Base-by-base conservation (phyloP, 2,797 vertebrate species). In the Antennarius maculatus region DNA sequence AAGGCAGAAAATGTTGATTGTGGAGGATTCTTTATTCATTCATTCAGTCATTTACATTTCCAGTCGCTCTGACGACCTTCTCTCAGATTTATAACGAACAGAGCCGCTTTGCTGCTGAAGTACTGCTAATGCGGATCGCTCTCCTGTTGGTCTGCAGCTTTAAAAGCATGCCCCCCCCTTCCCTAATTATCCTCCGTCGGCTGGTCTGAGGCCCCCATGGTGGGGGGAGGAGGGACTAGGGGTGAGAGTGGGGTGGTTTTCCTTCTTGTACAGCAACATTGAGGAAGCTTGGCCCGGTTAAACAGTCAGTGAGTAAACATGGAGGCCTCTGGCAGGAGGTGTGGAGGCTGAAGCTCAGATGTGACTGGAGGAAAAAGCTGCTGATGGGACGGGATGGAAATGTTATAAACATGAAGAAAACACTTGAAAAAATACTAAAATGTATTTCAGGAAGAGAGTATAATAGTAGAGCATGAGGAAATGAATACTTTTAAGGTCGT, bases 121-220 rank as follows among this genome's bases (percentile, higher is more conserved):
- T 46, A 29, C 64, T 71, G 54, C 64, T 66, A 47, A 69, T 27
- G 61, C 58, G 68, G 64, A 84, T 80, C 66, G 71, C 66, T 74
- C 59, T 55, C 13, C 67, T 77, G 58, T 81, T 68, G 66, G 61
- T 63, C 56, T 57, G 23, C 41, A 79, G 42, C 61, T 65, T 76
- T 70, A 69, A 73, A 75, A 74, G 66, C 76, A 50, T 60, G 54
- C 27, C 41, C 45, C 58, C 9, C n/a, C n/a, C n/a, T 55, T 2
- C 34, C 46, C 71, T 58, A 3, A 39, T 77, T 27, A 61, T 55
- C 66, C 47, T 69, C 54, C 2, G 37, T 69, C 1, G 13, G 43
- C 34, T 50, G 34, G 45, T 56, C 28, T 61, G 61, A 69, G 50
- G 61, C 56, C 70, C 47, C 61, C 17, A 47, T 11, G 18, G 27